These are phyloP conservation scores for Clanis bilineata DNA, from an alignment of 2,888 invertebrate genomes.

Conservation along the genomic window DNA sequence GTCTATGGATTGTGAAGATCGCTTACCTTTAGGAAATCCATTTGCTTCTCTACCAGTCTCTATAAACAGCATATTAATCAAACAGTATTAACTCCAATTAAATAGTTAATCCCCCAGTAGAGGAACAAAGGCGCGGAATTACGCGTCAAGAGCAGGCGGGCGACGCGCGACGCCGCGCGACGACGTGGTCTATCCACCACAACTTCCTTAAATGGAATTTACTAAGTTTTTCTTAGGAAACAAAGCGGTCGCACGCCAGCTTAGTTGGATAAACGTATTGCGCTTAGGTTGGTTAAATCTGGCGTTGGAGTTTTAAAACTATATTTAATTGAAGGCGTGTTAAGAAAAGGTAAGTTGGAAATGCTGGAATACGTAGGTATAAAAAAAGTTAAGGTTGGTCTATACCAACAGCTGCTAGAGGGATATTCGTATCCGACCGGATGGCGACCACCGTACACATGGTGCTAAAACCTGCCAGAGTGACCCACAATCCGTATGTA, in stretches of 20 bases:
- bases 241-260: not conserved
- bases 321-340: not conserved
- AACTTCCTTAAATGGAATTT: conserved; percentile 10
- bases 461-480: too few relatives aligned
- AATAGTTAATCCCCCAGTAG: conserved; percentile 1
- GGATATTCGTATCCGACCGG: too few relatives aligned
- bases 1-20: too few relatives aligned
- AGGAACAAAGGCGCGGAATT: conserved; percentile 12
- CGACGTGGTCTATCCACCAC: not conserved
- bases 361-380: too few relatives aligned
- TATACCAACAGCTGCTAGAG: too few relatives aligned
- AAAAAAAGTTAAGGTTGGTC: too few relatives aligned
- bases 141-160: conserved; percentile 10
- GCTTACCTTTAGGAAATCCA: too few relatives aligned
- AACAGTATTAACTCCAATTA: not conserved
- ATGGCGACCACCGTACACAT: too few relatives aligned
- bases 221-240: conserved; percentile 11
- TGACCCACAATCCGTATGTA: too few relatives aligned
- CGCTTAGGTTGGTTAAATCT: not conserved
- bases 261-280: not conserved
- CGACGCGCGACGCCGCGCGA: not conserved
- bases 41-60: too few relatives aligned
- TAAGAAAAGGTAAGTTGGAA: not conserved
- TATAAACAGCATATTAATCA: not conserved
- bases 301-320: not conserved